Conservation (phyloP, 2,888 invertebrate species). For the Aspidiotus rigidus region DNA sequence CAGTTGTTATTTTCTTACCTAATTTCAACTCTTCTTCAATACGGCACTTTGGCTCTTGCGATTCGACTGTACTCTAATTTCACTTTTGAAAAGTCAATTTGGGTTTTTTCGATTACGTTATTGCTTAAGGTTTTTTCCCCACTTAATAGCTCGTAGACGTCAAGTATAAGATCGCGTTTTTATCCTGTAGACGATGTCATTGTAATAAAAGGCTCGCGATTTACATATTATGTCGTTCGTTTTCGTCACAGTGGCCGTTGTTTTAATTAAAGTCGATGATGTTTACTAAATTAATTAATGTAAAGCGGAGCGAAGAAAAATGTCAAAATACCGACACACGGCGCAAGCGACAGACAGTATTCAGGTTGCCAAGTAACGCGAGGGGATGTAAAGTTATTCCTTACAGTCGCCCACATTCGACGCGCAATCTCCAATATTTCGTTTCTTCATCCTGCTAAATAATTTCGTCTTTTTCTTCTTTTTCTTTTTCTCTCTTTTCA, state of each 20-base stretch:
- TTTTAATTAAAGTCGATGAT: slow-evolving; percentile 26
- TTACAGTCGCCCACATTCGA: not conserved
- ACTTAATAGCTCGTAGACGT: too few relatives aligned
- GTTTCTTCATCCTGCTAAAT: not conserved
- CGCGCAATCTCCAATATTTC: slow-evolving; percentile 31
- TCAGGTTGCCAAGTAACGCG: slow-evolving; percentile 31
- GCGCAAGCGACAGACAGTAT: slow-evolving; percentile 27
- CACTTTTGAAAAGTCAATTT: too few relatives aligned
- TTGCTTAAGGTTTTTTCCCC: too few relatives aligned
- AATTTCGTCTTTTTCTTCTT: not conserved
- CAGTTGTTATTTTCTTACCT: too few relatives aligned
- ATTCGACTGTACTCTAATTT: too few relatives aligned
- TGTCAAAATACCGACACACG: not conserved
- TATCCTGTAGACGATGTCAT: too few relatives aligned
- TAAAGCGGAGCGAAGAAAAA: not conserved
- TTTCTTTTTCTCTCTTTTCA: not conserved
- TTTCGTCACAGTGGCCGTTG: not conserved
- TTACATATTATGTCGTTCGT: too few relatives aligned
- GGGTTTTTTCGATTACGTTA: too few relatives aligned
- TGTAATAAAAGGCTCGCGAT: too few relatives aligned
- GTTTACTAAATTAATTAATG: slow-evolving; percentile 28
- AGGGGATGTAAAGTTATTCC: slow-evolving; percentile 24
- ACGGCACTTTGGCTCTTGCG: too few relatives aligned
- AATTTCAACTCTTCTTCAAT: too few relatives aligned
- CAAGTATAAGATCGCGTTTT: too few relatives aligned